phyloP scores from a whole-genome alignment of 2,888 invertebrate species.

The Limnephilus rhombicus region DNA sequence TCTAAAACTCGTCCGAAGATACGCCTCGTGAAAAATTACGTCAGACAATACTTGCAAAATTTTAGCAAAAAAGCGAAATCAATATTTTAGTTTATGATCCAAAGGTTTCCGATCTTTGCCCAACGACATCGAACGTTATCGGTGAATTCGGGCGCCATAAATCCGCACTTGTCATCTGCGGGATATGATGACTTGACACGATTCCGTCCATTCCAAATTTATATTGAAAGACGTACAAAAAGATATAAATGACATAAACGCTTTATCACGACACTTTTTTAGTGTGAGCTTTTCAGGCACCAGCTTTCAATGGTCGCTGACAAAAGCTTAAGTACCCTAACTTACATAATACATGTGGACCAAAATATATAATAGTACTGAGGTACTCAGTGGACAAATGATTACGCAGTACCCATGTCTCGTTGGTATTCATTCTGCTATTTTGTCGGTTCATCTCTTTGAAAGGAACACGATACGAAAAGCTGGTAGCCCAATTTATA shows the following conservation, averaged over 20 bases:
- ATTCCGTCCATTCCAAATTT: not conserved
- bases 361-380: not conserved
- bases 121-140: constrained; percentile 14
- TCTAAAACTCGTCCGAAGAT: too few relatives aligned
- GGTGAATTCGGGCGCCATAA: constrained; percentile 31
- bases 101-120: not conserved
- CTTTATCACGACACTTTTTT: not conserved
- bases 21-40: not conserved
- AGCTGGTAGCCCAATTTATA: not conserved
- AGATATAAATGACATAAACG: constrained; percentile 1
- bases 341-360: not conserved
- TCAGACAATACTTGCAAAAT: not conserved
- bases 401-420: not conserved
- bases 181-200: constrained; percentile 24
- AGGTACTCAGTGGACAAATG: not conserved
- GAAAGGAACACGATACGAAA: not conserved
- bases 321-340: not conserved
- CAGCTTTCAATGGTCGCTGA: not conserved
- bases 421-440: not conserved
- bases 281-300: not conserved
- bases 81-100: not conserved
- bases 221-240: constrained; percentile 26
- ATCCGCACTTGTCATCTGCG: constrained; percentile 31
- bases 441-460: not conserved
- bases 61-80: not conserved